These are phyloP conservation scores for Drosophila miranda DNA, from an alignment of 1,140 invertebrate genomes.

Conservation along the genomic window DNA sequence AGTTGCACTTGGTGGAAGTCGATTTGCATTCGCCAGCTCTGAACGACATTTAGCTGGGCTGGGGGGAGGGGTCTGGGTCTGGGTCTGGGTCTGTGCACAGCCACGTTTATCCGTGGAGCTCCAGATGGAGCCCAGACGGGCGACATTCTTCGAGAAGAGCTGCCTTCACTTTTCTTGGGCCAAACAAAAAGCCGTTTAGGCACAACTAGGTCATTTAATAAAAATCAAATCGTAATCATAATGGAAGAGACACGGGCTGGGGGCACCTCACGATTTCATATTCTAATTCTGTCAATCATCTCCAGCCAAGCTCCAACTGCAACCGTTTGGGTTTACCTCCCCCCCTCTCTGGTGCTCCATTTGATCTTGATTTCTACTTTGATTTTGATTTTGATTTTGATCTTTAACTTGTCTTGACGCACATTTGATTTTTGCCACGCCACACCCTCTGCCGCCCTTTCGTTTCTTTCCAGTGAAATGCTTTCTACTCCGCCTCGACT, in stretches of 20 bases:
- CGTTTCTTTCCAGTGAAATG: slow-evolving; percentile 66
- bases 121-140: slow-evolving; percentile 18
- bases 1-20: slow-evolving; percentile 63
- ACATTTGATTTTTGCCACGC: slow-evolving; percentile 72
- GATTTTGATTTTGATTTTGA: slow-evolving; percentile 59
- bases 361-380: slow-evolving; percentile 52
- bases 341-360: slow-evolving; percentile 39
- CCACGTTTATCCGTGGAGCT: slow-evolving; percentile 1
- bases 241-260: not conserved
- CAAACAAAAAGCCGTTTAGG: slow-evolving; percentile 42
- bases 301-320: slow-evolving; percentile 43
- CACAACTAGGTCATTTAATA: slow-evolving; percentile 76
- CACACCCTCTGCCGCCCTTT: slow-evolving; percentile 53
- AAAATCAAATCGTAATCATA: slow-evolving; percentile 35
- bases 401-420: slow-evolving; percentile 75
- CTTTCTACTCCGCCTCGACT: slow-evolving; percentile 70
- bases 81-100: not conserved
- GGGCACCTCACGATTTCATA: slow-evolving; percentile 63
- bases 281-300: slow-evolving; percentile 80
- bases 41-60: slow-evolving; percentile 46
- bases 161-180: slow-evolving; percentile 71
- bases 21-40: slow-evolving; percentile 70
- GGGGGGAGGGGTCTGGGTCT: too few relatives aligned
- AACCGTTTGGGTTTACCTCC: slow-evolving; percentile 38
- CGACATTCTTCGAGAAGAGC: slow-evolving; percentile 58